Evolutionary conservation across 2,888 invertebrate species (phyloP), one percentile per base, ranked within the genome.

Genomic region (Trissoscelio sp.): DNA sequence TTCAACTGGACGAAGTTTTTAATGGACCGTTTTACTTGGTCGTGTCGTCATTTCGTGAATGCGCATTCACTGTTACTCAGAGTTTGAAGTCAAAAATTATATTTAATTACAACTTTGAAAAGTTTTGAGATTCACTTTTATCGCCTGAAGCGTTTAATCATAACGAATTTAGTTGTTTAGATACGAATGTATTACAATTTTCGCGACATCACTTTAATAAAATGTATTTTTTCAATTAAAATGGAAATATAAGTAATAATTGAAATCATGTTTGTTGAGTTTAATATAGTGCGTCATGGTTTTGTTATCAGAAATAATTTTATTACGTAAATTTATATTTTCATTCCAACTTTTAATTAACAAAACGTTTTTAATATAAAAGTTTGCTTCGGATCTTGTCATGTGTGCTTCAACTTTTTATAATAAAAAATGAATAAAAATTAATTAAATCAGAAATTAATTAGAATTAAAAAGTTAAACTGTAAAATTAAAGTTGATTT

Each of bases 1-100:
- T 72, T 66, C 79, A 72, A 44, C 72, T 42, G 58, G 51, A 79
- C 72, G 37, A 72, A 79, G 72, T 72, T 79, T 79, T 72, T 72
- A 72, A 66, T 72, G 58, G 72, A 66, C 57, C 46, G 72, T 64
- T 78, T 64, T 70, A 77, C 77, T 78, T 48, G 48, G 70, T 51
- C 64, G 44, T 24, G 48, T 46, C 46, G 64, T 78, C 77, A 58
- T 77, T 75, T 58, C 12, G 37, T 39, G 31, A 58, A 75, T 37
- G 44, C 48, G 31, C 39, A 66, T 66, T 66, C 62, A 48, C 39
- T 37, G 28, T 39, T 51, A 16, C 28, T 37, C 39, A 9, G 18
- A 67, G 69, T 69, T 39, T 37, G 0, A 39, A 39, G 34, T 58
- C 51, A 67, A 77, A 77, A 67, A 77, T 64, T 42, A 67, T 77